phyloP scores from a whole-genome alignment of 2,113 vertebrate genomes.

The Strix aluco region DNA sequence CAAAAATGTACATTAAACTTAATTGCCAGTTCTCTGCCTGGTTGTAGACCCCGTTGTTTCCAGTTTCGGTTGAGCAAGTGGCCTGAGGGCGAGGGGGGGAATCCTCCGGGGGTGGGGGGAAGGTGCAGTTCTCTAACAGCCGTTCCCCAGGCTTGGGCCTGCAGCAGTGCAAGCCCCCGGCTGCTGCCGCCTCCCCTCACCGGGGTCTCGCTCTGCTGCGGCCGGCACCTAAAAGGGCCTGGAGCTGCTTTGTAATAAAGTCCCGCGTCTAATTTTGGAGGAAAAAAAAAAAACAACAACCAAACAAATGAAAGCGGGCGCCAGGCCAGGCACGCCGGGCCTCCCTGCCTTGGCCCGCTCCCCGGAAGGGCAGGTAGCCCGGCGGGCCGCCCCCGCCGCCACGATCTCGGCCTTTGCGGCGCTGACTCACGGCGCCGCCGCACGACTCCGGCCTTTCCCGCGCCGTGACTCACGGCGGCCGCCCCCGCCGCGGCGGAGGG shows the following conservation, averaged over 20 bases:
- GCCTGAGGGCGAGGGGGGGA: rapidly evolving
- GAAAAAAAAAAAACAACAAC: too few species aligned
- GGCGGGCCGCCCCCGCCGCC: conserved; percentile 4
- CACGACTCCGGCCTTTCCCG: conserved; percentile 53
- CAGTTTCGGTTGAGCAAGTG: rapidly evolving
- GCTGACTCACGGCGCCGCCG: background rate
- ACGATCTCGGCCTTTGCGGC: conserved; percentile 24
- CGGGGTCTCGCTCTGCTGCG: background rate
- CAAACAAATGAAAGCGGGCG: background rate
- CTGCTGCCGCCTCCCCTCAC: background rate
- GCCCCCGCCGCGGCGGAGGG: background rate
- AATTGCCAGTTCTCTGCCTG: background rate
- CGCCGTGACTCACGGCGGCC: background rate
- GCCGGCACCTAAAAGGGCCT: background rate
- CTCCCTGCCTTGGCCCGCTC: background rate
- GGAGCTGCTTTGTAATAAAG: background rate
- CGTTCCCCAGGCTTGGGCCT: background rate
- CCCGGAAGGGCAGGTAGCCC: background rate
- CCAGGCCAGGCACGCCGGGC: conserved; percentile 3
- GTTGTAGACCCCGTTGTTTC: background rate
- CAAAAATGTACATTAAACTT: rapidly evolving
- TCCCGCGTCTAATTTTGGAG: background rate
- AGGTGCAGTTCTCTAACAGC: too few species aligned
- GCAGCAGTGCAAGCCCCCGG: rapidly evolving
- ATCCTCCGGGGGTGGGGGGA: rapidly evolving